A percentile compares a stretch with the other conserved stretches of the same genome.
phyloP scores from a whole-genome alignment of 2,113 vertebrate genomes.

The Scophthalmus maximus region DNA sequence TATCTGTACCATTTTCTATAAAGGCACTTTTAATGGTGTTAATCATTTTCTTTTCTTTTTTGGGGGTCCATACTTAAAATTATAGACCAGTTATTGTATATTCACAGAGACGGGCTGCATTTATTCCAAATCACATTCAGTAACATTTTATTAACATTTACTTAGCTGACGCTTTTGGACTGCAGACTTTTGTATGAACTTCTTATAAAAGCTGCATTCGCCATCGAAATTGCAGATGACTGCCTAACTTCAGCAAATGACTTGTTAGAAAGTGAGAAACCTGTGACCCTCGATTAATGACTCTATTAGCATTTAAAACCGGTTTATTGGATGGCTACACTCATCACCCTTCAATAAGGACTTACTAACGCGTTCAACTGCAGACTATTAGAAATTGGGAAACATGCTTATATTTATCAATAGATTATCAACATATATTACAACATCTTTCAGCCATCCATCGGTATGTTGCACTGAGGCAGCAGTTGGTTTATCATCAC shows the following conservation, averaged over 20 bases:
- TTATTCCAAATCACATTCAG: neutral
- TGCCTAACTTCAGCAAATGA: no score
- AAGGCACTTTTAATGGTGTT: neutral
- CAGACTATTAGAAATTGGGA: neutral
- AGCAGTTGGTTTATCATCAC: slow-evolving; percentile 42
- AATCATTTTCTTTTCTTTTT: neutral
- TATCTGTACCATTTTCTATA: neutral
- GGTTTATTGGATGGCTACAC: neutral
- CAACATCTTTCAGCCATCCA: neutral
- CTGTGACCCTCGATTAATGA: neutral
- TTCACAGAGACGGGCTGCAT: neutral
- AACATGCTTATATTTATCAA: slow-evolving; percentile 28
- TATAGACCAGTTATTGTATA: neutral
- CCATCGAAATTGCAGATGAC: neutral
- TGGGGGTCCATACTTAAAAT: neutral
- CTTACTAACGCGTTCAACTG: neutral
- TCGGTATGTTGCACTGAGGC: slow-evolving; percentile 7
- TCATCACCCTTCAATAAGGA: no score
- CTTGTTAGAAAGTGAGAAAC: slow-evolving; percentile 5
- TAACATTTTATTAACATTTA: neutral
- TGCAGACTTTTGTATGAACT: neutral
- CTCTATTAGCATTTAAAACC: neutral
- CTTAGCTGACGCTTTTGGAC: no score
- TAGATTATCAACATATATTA: slow-evolving; percentile 5
- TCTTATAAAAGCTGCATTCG: neutral